A percentile compares a stretch with the other conserved stretches of the same genome.
phyloP scores from a whole-genome alignment of 2,797 vertebrate species.

The Allochrocebus solatus region DNA sequence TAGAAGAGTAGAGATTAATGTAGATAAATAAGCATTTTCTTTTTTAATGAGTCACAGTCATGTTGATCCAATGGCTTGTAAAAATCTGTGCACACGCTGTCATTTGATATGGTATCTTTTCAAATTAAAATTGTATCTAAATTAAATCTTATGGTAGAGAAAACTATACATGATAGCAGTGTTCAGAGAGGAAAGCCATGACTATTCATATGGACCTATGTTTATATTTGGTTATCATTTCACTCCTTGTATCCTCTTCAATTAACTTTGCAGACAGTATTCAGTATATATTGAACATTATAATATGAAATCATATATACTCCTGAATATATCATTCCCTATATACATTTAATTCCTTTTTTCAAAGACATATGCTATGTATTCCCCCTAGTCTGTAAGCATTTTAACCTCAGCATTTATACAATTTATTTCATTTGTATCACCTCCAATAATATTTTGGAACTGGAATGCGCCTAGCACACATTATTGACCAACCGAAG shows the following conservation, averaged over 20 bases:
- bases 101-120: not conserved
- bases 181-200: not conserved
- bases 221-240: not conserved
- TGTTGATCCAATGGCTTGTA: not conserved
- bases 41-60: not conserved
- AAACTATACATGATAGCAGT: not conserved
- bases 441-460: not conserved
- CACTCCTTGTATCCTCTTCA: not conserved
- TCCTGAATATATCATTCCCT: not conserved
- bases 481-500: not conserved
- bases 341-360: not conserved
- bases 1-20: not conserved
- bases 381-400: not conserved
- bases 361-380: not conserved
- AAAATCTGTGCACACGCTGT: not conserved
- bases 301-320: not conserved
- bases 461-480: not conserved
- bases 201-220: not conserved
- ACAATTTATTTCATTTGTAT: not conserved
- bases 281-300: not conserved
- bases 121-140: not conserved
- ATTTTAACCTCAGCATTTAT: not conserved
- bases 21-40: not conserved
- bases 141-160: not conserved
- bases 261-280: not conserved